phyloP scores from a whole-genome alignment of 64 coral and sea anemone species.

The Montipora sp. region DNA sequence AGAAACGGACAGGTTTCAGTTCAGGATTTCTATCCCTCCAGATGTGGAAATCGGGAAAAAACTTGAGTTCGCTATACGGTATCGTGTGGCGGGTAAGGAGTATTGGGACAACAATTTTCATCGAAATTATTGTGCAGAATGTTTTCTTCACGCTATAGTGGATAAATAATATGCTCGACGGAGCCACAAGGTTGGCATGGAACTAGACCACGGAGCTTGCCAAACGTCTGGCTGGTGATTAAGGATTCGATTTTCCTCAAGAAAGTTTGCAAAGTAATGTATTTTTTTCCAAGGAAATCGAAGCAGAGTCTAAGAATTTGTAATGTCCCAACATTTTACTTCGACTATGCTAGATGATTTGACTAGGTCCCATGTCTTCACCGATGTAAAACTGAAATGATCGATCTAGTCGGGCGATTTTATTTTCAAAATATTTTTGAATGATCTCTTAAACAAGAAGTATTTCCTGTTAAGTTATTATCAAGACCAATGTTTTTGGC shows the following conservation, averaged over 20 bases:
- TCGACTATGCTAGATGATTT: no score
- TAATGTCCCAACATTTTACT: no score
- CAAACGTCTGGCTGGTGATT: background rate
- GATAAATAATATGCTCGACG: background rate
- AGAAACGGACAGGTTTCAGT: slow-evolving; percentile 80
- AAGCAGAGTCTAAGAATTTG: background rate
- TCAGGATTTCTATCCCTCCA: slow-evolving; percentile 82
- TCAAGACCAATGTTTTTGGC: no score
- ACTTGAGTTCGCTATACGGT: slow-evolving; percentile 84
- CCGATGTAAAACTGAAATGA: no score
- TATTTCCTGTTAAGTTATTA: no score
- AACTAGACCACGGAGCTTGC: background rate
- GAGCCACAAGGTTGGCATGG: no score
- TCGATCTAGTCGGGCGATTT: no score
- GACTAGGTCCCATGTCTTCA: no score
- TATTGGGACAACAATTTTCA: slow-evolving; percentile 91
- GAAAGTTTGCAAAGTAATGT: background rate
- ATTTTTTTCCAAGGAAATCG: background rate
- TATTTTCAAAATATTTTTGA: no score
- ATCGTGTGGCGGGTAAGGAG: slow-evolving; percentile 51
- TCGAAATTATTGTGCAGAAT: slow-evolving; percentile 78
- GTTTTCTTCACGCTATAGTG: slow-evolving; percentile 31
- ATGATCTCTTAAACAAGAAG: no score
- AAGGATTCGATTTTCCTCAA: background rate
- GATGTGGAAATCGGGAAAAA: slow-evolving; percentile 63